A percentile compares a stretch with the other conserved stretches of the same genome.
Conservation (phyloP, 35 echinoderm and acorn worm species). For the Diadema setosum region DNA sequence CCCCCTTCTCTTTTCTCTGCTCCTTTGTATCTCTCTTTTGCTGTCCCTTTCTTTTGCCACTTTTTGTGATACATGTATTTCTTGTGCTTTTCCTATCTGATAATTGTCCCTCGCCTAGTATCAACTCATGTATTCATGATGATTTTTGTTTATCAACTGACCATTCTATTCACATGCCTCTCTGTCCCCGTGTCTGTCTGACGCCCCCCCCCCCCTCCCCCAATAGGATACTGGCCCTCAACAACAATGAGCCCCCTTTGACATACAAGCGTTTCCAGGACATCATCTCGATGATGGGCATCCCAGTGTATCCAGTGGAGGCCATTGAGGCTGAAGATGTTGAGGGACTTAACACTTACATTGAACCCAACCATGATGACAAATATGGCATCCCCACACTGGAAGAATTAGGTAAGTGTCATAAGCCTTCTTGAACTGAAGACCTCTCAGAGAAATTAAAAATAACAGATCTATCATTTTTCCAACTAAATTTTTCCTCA, state of each 20-base stretch:
- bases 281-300: slow-evolving; percentile 52
- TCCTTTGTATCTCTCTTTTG: background rate
- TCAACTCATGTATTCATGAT: too few relatives aligned
- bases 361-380: slow-evolving; percentile 59
- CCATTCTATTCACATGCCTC: too few relatives aligned
- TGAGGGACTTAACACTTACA: slow-evolving; percentile 56
- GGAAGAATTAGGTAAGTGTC: slow-evolving; percentile 86
- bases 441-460: too few relatives aligned
- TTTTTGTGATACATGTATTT: background rate
- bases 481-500: too few relatives aligned
- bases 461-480: too few relatives aligned
- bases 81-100: too few relatives aligned
- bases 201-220: background rate
- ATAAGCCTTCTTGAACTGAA: background rate
- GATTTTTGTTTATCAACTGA: too few relatives aligned
- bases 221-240: slow-evolving; percentile 30
- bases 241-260: slow-evolving; percentile 70
- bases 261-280: slow-evolving; percentile 90
- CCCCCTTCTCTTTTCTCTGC: background rate
- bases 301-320: slow-evolving; percentile 48
- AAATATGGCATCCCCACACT: slow-evolving; percentile 83
- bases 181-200: background rate
- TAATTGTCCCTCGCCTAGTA: too few relatives aligned
- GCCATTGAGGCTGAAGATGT: slow-evolving; percentile 58
- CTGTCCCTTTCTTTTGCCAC: background rate